These are phyloP conservation scores for Callaeas wilsoni DNA, from an alignment of 2,113 vertebrate species.

Conservation along the genomic window DNA sequence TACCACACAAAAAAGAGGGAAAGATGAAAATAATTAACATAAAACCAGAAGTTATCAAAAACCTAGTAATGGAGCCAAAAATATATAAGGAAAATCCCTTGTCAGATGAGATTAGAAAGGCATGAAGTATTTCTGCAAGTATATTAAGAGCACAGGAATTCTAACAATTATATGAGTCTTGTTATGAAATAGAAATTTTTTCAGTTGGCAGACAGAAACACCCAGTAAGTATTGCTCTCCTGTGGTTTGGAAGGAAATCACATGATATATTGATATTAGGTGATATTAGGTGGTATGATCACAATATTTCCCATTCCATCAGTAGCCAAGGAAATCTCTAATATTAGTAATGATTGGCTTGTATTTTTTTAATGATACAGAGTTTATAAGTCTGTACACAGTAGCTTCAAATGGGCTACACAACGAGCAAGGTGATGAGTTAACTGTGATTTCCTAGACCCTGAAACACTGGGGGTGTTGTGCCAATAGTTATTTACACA, in stretches of 20 bases:
- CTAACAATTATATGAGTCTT: background rate
- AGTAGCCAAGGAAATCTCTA: background rate
- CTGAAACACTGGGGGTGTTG: background rate
- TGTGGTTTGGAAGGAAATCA: background rate
- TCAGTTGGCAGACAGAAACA: background rate
- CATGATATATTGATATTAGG: background rate
- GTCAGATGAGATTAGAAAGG: background rate
- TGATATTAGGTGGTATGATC: background rate
- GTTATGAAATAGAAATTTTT: background rate
- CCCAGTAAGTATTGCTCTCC: background rate
- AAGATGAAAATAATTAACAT: background rate
- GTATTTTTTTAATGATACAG: background rate
- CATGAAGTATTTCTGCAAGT: background rate
- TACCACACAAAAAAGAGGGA: background rate
- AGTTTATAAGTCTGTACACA: background rate
- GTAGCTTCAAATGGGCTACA: background rate
- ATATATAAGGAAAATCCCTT: background rate
- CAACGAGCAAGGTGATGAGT: background rate
- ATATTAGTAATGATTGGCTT: background rate
- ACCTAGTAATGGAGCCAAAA: background rate
- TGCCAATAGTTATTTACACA: background rate
- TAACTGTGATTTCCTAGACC: background rate
- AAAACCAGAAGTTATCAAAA: background rate
- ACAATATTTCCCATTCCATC: background rate
- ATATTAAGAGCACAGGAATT: background rate